Percentiles rank a stretch among this genome's conserved stretches.
Evolutionary conservation across 2,797 vertebrate genomes (phyloP).

Genomic region (Acridotheres tristis): DNA sequence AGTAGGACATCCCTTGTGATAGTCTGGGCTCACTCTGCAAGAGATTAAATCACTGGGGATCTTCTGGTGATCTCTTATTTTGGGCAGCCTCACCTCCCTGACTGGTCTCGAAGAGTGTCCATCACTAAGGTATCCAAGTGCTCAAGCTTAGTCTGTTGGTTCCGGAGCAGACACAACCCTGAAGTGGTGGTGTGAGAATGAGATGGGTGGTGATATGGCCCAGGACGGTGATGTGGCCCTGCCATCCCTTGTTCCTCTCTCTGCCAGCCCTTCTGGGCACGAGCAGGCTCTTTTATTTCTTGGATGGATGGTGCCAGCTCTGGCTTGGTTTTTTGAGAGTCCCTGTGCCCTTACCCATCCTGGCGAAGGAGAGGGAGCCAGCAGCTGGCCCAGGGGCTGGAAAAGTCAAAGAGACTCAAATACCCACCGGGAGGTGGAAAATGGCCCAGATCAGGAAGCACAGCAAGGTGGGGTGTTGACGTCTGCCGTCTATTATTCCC

Average conservation of each 20-base stretch:
- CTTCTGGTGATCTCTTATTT: not conserved
- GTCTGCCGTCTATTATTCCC: slow-evolving; percentile 14
- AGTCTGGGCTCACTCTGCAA: not conserved
- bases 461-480: not conserved
- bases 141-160: accelerated
- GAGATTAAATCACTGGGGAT: not conserved
- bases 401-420: not conserved
- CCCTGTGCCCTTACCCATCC: not conserved
- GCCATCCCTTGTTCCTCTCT: not conserved
- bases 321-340: not conserved
- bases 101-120: not conserved
- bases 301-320: not conserved
- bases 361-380: not conserved
- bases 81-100: not conserved
- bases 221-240: not conserved
- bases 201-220: not conserved
- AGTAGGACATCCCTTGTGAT: not conserved
- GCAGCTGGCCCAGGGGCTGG: not conserved
- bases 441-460: slow-evolving; percentile 9
- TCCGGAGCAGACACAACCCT: not conserved
- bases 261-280: not conserved
- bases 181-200: accelerated
- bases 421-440: not conserved
- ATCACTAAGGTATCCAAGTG: not conserved
- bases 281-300: not conserved